These are phyloP conservation scores for Bradypus variegatus DNA, from an alignment of 2,797 vertebrate species.

Conservation along the genomic window DNA sequence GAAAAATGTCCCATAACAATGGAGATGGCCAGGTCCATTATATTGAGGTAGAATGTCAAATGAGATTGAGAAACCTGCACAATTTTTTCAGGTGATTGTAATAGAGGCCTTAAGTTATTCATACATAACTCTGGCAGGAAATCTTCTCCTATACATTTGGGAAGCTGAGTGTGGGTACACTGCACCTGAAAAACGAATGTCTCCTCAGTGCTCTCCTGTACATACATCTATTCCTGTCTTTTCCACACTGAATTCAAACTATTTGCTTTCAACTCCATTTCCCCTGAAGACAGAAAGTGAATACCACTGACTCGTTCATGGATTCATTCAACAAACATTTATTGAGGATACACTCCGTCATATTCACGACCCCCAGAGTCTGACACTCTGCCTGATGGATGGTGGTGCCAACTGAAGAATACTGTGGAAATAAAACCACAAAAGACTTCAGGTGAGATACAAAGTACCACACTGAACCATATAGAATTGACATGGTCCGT, in stretches of 20 bases:
- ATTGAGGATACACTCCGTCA: too few relatives aligned
- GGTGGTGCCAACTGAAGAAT: neutral
- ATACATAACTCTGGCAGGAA: neutral
- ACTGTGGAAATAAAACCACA: neutral
- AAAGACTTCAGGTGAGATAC: neutral
- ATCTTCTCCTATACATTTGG: neutral
- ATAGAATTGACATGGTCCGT: too few relatives aligned
- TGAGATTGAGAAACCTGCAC: neutral
- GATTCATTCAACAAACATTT: neutral
- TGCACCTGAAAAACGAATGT: neutral
- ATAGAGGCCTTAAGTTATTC: neutral
- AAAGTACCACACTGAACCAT: neutral
- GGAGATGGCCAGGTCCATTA: neutral
- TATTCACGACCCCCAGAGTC: neutral
- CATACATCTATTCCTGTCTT: neutral
- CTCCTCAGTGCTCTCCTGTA: neutral
- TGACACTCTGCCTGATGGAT: neutral
- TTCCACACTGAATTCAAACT: neutral
- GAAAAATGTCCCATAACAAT: neutral
- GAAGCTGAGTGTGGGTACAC: neutral
- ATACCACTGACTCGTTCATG: neutral
- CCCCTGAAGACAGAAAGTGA: neutral
- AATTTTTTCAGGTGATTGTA: neutral
- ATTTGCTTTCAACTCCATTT: neutral
- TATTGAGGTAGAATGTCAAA: neutral